Conservation (phyloP, 2,797 vertebrate species). For the Phalanger gymnotis region DNA sequence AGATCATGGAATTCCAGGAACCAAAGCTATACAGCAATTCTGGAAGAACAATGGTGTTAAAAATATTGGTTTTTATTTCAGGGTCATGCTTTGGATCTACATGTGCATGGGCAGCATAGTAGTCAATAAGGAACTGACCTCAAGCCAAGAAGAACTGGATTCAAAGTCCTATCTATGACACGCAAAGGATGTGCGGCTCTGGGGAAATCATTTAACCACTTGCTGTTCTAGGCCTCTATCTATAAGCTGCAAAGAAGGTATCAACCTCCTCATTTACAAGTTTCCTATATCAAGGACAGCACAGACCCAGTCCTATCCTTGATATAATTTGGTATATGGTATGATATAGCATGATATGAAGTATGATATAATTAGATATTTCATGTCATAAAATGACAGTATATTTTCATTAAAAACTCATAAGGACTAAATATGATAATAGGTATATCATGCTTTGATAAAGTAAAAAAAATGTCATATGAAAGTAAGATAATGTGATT, state of each 20-base stretch:
- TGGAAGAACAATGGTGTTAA: not conserved
- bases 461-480: not conserved
- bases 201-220: not conserved
- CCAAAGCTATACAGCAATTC: not conserved
- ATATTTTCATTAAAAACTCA: not conserved
- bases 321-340: not conserved
- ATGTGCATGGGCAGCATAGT: not conserved
- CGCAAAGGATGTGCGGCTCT: not conserved
- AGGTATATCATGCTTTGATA: not conserved
- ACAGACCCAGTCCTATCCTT: not conserved
- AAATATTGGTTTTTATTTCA: not conserved
- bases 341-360: not conserved
- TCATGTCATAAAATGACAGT: not conserved
- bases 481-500: not conserved
- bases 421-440: not conserved
- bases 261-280: not conserved
- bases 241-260: not conserved
- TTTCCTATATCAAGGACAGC: not conserved
- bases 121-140: not conserved
- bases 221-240: not conserved
- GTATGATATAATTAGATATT: not conserved
- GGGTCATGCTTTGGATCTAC: not conserved
- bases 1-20: not conserved
- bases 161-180: not conserved
- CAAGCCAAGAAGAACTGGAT: not conserved